Conservation (phyloP, 2,797 vertebrate species). For the Danio aesculapii region DNA sequence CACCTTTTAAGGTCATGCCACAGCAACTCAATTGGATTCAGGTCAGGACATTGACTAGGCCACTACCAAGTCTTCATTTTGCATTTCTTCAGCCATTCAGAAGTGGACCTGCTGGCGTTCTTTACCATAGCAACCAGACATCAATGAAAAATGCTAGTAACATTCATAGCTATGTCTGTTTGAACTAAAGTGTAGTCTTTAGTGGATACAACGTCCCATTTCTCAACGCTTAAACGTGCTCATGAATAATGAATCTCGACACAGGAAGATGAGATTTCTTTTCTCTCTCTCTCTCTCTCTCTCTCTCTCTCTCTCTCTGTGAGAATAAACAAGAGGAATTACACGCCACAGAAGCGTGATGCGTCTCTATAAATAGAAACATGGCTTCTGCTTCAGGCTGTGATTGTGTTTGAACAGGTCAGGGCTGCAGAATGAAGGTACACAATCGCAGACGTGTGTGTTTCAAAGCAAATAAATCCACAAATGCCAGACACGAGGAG, state of each 20-base stretch:
- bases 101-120: too few relatives aligned
- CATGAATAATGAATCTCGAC: slow-evolving; percentile 75
- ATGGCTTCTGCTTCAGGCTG: slow-evolving; percentile 70
- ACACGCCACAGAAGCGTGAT: slow-evolving; percentile 69
- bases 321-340: slow-evolving; percentile 80
- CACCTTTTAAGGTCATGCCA: too few relatives aligned
- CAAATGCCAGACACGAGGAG: neutral
- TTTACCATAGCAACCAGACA: too few relatives aligned
- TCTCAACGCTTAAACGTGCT: slow-evolving; percentile 60
- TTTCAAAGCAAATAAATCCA: slow-evolving; percentile 1
- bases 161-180: neutral
- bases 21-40: too few relatives aligned
- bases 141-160: too few relatives aligned
- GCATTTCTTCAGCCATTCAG: too few relatives aligned
- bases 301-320: slow-evolving; percentile 55
- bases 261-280: slow-evolving; percentile 64
- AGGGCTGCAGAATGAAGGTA: slow-evolving; percentile 57
- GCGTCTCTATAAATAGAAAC: slow-evolving; percentile 77
- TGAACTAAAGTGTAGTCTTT: neutral
- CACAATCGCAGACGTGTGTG: slow-evolving; percentile 1
- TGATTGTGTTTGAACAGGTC: slow-evolving; percentile 76
- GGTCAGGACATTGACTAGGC: too few relatives aligned
- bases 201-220: slow-evolving; percentile 63
- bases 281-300: slow-evolving; percentile 56
- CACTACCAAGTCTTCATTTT: too few relatives aligned